These are phyloP conservation scores for Amblyraja radiata DNA, from an alignment of 2,797 vertebrate genomes.

Conservation along the genomic window DNA sequence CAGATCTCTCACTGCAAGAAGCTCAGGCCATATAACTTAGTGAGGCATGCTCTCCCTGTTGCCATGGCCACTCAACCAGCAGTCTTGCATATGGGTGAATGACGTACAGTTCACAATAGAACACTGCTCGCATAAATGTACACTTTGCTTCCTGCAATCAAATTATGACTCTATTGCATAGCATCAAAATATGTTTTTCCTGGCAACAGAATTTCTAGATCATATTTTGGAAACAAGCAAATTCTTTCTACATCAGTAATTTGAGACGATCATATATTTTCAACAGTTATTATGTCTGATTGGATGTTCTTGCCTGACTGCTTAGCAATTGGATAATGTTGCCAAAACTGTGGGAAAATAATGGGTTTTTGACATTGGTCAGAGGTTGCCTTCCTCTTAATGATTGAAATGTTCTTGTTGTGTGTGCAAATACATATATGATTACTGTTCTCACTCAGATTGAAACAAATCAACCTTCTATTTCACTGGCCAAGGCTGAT, in stretches of 20 bases:
- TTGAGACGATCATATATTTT: not conserved
- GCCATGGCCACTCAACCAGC: too few relatives aligned
- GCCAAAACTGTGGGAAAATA: not conserved
- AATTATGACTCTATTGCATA: too few relatives aligned
- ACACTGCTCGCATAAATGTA: too few relatives aligned
- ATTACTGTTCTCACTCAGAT: not conserved
- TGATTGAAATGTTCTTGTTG: not conserved
- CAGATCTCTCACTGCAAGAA: too few relatives aligned
- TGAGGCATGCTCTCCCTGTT: too few relatives aligned
- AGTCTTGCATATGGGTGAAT: too few relatives aligned
- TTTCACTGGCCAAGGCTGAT: not conserved
- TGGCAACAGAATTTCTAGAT: too few relatives aligned
- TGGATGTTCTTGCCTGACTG: not conserved
- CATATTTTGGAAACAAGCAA: not conserved
- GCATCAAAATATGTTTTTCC: too few relatives aligned
- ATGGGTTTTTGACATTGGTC: not conserved
- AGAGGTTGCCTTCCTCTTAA: not conserved
- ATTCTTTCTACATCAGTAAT: not conserved
- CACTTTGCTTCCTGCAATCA: too few relatives aligned
- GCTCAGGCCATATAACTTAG: too few relatives aligned
- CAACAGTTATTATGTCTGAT: not conserved
- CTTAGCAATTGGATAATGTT: not conserved
- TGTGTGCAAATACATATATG: not conserved
- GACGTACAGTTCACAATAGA: too few relatives aligned
- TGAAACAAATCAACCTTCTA: not conserved